Conservation (phyloP, 1,140 invertebrate genomes). For the Anoplolepis gracilipes region DNA sequence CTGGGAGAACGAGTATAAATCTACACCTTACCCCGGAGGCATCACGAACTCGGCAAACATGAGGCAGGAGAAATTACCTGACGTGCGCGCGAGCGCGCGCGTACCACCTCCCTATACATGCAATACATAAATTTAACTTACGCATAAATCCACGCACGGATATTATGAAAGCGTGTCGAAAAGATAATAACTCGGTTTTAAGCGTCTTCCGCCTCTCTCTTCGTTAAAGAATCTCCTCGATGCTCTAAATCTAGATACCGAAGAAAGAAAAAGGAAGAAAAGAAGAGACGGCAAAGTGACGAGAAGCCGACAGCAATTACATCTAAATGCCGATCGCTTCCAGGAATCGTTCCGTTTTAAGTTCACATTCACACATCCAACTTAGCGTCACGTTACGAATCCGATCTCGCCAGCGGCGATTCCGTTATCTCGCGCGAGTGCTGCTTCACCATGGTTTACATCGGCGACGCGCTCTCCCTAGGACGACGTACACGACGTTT, state of each 20-base stretch:
- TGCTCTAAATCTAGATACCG: background rate
- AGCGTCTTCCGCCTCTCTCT: conserved; percentile 12
- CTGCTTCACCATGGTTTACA: conserved; percentile 34
- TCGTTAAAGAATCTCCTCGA: background rate
- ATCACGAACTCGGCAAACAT: conserved; percentile 60
- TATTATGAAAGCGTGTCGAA: conserved; percentile 56
- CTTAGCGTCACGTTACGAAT: conserved; percentile 49
- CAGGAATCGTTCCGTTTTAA: conserved; percentile 43
- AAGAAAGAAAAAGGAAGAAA: background rate
- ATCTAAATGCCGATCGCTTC: conserved; percentile 46
- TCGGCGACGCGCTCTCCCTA: conserved; percentile 38
- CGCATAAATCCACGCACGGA: conserved; percentile 52
- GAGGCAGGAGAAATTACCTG: conserved; percentile 39
- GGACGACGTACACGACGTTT: conserved; percentile 18
- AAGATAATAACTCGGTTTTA: conserved; percentile 60
- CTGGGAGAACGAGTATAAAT: conserved; percentile 47
- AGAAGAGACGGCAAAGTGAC: background rate
- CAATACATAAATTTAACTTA: conserved; percentile 62
- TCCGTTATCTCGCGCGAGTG: conserved; percentile 54
- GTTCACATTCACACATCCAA: conserved; percentile 17
- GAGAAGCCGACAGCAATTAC: conserved; percentile 47
- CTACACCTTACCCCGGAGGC: conserved; percentile 59
- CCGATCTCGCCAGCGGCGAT: conserved; percentile 58
- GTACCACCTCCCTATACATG: background rate
- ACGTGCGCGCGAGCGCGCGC: background rate